Base-by-base conservation (phyloP, 2,888 invertebrate species). In the Thymelicus acteon region DNA sequence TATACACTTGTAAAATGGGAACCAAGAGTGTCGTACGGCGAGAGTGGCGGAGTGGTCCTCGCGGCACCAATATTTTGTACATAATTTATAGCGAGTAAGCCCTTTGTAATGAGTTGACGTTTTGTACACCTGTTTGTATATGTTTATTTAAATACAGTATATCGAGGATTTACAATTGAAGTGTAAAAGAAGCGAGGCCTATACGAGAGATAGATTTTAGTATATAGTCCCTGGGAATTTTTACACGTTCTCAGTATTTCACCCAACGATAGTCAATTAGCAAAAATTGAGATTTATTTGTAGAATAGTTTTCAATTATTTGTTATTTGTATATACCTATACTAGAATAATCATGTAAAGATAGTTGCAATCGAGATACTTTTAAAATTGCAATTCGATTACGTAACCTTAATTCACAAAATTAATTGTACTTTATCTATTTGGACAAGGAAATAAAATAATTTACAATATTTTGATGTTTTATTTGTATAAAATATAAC, bases 241-340 rank as follows among this genome's bases (percentile, higher is more conserved):
- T 77, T 80, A 74, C 77, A 72, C 76, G 76, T 86, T 89, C 91
- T 89, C 92, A 88, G 90, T 88, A 74, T 85, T 89, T 89, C 92
- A 93, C 93, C 93, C 93, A 93, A 93, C 93, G 93, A 93, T 93
- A 93, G 93, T 93, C 93, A 93, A 92, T 93, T 93, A 93, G 92
- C 82, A 84, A 90, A 88, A 88, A 89, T 87, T 87, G 91, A 92
- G 90, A 90, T 90, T 90, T 90, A 87, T 90, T 89, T 89, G 83
- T 91, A 92, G 86, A 82, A 82, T 79, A 84, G 81, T 86, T 82
- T 84, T 86, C 84, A 82, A 84, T 84, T 80, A 83, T 84, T 81
- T 85, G 83, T 85, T 83, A 81, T 84, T 78, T 90, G 88, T 89
- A 90, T 81, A 88, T 91, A 89, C 81, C 79, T 83, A 86, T 80